Conservation (phyloP, 2,888 invertebrate species). For the Platycnemis pennipes region DNA sequence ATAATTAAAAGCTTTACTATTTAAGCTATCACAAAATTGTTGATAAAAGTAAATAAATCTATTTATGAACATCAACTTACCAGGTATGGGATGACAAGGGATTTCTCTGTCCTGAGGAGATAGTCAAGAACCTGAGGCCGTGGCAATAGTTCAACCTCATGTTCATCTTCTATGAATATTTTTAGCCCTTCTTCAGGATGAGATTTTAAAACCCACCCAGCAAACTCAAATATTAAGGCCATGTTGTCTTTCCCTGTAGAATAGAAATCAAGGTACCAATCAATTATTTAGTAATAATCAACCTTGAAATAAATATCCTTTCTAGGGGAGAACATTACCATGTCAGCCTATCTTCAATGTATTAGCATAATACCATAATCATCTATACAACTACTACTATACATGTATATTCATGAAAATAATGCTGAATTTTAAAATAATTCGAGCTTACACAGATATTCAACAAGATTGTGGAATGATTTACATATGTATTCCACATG, state of each 20-base stretch:
- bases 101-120: conserved; percentile 89
- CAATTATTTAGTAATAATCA: neutral
- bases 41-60: conserved; percentile 4
- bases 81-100: conserved; percentile 93
- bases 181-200: conserved; percentile 94
- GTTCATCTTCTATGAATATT: conserved; percentile 92
- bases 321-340: too few species aligned
- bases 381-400: too few species aligned
- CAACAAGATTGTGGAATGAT: too few species aligned
- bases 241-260: conserved; percentile 86
- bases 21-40: neutral
- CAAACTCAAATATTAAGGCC: conserved; percentile 95
- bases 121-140: conserved; percentile 93
- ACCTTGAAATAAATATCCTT: neutral
- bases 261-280: conserved; percentile 71
- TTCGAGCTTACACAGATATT: too few species aligned
- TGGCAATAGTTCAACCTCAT: conserved; percentile 94
- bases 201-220: conserved; percentile 94
- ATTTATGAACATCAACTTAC: conserved; percentile 76
- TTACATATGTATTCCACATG: too few species aligned
- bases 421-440: too few species aligned
- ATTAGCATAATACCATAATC: too few species aligned
- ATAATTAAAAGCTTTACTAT: neutral
- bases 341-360: too few species aligned
- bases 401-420: too few species aligned